Base-by-base conservation (phyloP, 2,888 invertebrate genomes). In the Adelphocoris suturalis region DNA sequence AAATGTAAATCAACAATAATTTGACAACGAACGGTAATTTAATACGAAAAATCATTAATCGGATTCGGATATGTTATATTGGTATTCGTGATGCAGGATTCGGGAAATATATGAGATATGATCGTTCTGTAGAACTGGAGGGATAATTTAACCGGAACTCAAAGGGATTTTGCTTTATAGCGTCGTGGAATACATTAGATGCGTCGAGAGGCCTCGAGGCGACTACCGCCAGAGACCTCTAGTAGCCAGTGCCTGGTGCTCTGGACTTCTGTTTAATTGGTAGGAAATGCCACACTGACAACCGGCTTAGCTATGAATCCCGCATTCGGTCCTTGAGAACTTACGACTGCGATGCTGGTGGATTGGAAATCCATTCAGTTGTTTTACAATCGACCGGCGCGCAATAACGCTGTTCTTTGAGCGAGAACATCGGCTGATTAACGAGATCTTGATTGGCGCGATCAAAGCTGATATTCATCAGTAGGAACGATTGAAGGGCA, bases 181-280 rank as follows among this genome's bases (percentile, higher is more conserved):
- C 19, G n/a, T 68, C 68, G 68, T 68, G 68, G 68, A 68, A 68
- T 68, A 68, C 23, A 68, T 68, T 68, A 68, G 27, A 68, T 68
- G 68, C 23, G 68, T 68, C 68, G 19, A 11, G 68, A 13, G 13
- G 68, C 68, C 68, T 68, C 5, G 12, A 68, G 68, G 23, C 68
- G 16, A 16, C n/a, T n/a, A 11, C 68, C 23, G 23, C 19, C 11
- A 68, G 4, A 23, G 68, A 7, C 68, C 23, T 12, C 19, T 68
- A 13, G 68, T 27, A 68, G 68, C 68, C 12, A 27, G 27, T 68
- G 19, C n/a, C n/a, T 16, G 57, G 16, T 23, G 9, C 68, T 7
- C 19, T 12, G 23, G 68, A 68, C 68, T 68, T 23, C 68, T 68
- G 68, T 68, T 68, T 68, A 68, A 68, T 68, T 68, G 68, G 68